Percentiles rank a stretch among this genome's conserved stretches.
phyloP scores from a whole-genome alignment of 2,113 vertebrate genomes.

The Pelusios castaneus region DNA sequence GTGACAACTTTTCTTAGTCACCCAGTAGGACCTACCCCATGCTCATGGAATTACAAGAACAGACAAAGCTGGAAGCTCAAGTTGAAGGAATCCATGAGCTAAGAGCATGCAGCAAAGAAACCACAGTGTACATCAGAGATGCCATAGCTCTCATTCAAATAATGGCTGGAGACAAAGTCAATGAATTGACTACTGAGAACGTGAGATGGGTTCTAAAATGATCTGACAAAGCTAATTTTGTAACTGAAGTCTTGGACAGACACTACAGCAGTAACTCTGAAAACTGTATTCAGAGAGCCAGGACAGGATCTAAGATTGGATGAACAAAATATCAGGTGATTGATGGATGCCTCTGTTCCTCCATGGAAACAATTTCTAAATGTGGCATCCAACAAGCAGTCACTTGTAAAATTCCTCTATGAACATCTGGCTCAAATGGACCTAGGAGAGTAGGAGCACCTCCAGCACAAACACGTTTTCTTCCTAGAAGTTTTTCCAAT shows the following conservation, averaged over 20 bases:
- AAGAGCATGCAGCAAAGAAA: not conserved
- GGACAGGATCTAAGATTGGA: not conserved
- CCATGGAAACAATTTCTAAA: not conserved
- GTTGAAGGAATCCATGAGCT: not conserved
- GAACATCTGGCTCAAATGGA: not conserved
- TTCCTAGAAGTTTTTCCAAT: not conserved
- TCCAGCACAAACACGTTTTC: not conserved
- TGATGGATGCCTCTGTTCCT: not conserved
- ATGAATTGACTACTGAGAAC: not conserved
- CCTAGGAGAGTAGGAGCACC: not conserved
- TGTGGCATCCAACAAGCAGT: not conserved
- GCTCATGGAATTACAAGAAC: not conserved
- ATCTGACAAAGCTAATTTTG: not conserved
- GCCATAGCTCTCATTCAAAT: not conserved
- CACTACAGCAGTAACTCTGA: not conserved
- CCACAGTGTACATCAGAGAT: not conserved
- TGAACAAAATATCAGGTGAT: not conserved
- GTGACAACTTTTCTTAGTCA: not conserved
- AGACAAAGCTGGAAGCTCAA: not conserved
- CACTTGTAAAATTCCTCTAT: not conserved
- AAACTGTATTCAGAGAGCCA: not conserved
- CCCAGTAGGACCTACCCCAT: not conserved
- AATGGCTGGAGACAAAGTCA: not conserved
- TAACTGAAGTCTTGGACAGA: not conserved
- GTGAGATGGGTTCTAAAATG: not conserved